Conservation (phyloP, 2,888 invertebrate species). For the Pycnomerus fuliginosus region DNA sequence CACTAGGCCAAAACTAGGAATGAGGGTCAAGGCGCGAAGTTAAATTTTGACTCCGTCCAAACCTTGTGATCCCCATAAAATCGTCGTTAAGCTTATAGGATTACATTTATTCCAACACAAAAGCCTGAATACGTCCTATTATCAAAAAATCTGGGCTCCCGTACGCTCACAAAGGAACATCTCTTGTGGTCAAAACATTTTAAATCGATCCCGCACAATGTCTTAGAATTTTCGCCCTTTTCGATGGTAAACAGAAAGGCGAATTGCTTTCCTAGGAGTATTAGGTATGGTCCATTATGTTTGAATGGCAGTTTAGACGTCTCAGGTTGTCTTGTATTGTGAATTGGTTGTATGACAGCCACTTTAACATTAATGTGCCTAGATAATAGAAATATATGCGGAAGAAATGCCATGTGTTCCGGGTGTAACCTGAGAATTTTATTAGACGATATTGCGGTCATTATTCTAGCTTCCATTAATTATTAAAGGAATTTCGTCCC, state of each 20-base stretch:
- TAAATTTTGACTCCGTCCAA: conserved; percentile 43
- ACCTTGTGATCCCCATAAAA: conserved; percentile 33
- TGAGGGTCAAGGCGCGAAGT: no score
- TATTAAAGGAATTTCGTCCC: neutral
- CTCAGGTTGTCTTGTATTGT: conserved; percentile 45
- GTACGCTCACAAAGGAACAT: conserved; percentile 42
- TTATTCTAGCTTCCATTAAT: neutral
- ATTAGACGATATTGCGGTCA: no score
- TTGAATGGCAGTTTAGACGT: conserved; percentile 43
- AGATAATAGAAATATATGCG: conserved; percentile 19
- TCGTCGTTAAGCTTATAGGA: conserved; percentile 46
- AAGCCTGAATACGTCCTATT: conserved; percentile 49
- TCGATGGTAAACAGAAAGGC: conserved; percentile 27
- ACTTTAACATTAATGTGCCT: conserved; percentile 43
- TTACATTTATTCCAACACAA: conserved; percentile 47
- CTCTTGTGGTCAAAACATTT: conserved; percentile 52
- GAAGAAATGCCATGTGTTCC: conserved; percentile 23
- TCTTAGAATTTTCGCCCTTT: conserved; percentile 32
- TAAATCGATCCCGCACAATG: conserved; percentile 46
- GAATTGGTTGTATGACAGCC: conserved; percentile 45
- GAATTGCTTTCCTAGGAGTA: conserved; percentile 22
- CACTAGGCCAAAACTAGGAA: no score
- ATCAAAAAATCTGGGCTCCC: conserved; percentile 46
- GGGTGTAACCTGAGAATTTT: conserved; percentile 23
- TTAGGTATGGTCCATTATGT: conserved; percentile 45